Evolutionary conservation across 2,888 invertebrate species (phyloP).

Genomic region (Apotomis turbidana): DNA sequence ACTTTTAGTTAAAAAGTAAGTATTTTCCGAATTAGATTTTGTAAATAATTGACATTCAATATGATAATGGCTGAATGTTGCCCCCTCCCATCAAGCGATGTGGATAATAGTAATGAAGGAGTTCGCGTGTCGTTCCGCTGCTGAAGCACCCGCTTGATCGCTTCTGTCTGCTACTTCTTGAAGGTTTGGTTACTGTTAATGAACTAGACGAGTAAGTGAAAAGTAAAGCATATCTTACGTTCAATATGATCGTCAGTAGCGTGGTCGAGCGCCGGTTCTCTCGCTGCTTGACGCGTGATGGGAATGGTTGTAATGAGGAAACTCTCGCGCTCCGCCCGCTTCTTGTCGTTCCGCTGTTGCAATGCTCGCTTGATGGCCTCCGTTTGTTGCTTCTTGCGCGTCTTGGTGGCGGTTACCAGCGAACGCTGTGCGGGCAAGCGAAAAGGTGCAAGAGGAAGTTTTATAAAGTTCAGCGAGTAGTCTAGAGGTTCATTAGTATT

Average conservation of each 20-base stretch:
- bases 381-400: conserved; percentile 99
- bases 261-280: conserved; percentile 96
- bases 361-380: conserved; percentile 98
- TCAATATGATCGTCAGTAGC: conserved; percentile 94
- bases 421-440: conserved; percentile 86
- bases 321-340: conserved; percentile 96
- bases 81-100: too few species aligned
- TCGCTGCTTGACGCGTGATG: conserved; percentile 96
- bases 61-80: too few species aligned
- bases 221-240: conserved; percentile 74
- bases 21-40: too few species aligned
- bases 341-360: conserved; percentile 97
- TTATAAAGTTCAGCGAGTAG: too few species aligned
- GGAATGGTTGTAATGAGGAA: conserved; percentile 98
- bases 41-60: too few species aligned
- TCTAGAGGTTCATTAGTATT: too few species aligned
- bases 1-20: too few species aligned
- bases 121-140: conserved; percentile 91
- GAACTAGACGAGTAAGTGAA: conserved; percentile 83
- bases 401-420: conserved; percentile 98
- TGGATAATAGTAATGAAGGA: too few species aligned
- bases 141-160: conserved; percentile 96
- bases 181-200: conserved; percentile 96
- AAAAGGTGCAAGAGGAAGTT: too few species aligned
- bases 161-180: conserved; percentile 98